Evolutionary conservation across 2,113 vertebrate species (phyloP).

Genomic region (Sapayoa aenigma): DNA sequence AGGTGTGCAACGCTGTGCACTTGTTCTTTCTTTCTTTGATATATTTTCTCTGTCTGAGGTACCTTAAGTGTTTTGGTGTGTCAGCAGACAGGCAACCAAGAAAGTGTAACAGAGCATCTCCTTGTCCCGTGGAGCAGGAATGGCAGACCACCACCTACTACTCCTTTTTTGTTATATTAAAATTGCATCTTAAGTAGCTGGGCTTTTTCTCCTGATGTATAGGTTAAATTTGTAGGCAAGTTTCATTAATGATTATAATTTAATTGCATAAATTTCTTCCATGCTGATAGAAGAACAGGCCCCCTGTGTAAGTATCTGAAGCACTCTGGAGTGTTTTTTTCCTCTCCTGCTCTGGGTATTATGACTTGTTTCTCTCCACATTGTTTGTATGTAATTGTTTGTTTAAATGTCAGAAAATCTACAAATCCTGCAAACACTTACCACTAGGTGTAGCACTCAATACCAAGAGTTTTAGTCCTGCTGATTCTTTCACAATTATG

Average conservation of each 20-base stretch:
- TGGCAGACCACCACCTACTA: neutral
- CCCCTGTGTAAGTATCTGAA: neutral
- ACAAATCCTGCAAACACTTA: conserved; percentile 9
- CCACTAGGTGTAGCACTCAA: conserved; percentile 39
- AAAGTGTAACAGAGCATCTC: neutral
- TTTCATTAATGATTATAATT: neutral
- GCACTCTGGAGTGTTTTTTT: neutral
- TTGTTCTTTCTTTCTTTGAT: neutral
- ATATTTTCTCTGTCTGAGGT: neutral
- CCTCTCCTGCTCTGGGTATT: neutral
- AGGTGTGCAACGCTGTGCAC: neutral
- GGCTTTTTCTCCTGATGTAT: neutral
- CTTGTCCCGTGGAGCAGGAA: neutral
- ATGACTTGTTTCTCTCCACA: neutral
- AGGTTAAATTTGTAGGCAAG: neutral
- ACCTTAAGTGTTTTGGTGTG: neutral
- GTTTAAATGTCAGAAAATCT: neutral
- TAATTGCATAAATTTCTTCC: neutral
- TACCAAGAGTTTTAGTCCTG: neutral
- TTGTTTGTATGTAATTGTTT: neutral
- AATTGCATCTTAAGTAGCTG: neutral
- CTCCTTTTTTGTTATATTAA: neutral
- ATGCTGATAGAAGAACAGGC: neutral
- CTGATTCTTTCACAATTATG: neutral
- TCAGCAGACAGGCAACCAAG: neutral